These are phyloP conservation scores for Cuniculus paca DNA, from an alignment of 2,797 vertebrate species.

Conservation along the genomic window DNA sequence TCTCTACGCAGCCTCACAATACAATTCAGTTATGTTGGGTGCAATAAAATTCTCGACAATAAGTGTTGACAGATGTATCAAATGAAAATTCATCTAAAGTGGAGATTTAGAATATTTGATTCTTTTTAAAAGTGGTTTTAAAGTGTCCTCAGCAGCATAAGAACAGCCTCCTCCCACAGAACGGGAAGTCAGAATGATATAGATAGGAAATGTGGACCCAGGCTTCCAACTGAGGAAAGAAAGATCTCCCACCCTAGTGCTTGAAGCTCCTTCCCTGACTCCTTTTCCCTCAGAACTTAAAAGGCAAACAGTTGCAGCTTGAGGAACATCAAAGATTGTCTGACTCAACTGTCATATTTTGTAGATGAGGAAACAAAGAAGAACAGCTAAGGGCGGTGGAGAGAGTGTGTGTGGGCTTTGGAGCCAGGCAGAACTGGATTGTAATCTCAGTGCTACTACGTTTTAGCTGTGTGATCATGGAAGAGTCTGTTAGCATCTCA, in stretches of 20 bases:
- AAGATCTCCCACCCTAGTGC: background rate
- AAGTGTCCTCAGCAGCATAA: background rate
- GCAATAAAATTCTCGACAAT: slow-evolving; percentile 11
- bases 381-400: background rate
- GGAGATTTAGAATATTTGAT: background rate
- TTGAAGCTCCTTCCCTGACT: background rate
- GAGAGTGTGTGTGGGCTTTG: background rate
- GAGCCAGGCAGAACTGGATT: background rate
- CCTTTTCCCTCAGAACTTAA: background rate
- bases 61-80: background rate
- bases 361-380: slow-evolving; percentile 24
- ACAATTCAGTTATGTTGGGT: background rate
- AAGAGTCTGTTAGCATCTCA: background rate
- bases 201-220: background rate
- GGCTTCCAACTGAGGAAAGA: background rate
- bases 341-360: background rate
- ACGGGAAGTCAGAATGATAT: background rate
- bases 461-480: background rate
- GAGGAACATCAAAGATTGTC: background rate
- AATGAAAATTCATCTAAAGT: slow-evolving; percentile 33
- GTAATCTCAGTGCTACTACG: background rate
- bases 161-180: background rate
- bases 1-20: background rate
- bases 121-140: background rate
- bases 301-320: background rate